A percentile compares a stretch with the other conserved stretches of the same genome.
Evolutionary conservation across 2,113 vertebrate genomes (phyloP).

Genomic region (Drymodes brunneopygia): DNA sequence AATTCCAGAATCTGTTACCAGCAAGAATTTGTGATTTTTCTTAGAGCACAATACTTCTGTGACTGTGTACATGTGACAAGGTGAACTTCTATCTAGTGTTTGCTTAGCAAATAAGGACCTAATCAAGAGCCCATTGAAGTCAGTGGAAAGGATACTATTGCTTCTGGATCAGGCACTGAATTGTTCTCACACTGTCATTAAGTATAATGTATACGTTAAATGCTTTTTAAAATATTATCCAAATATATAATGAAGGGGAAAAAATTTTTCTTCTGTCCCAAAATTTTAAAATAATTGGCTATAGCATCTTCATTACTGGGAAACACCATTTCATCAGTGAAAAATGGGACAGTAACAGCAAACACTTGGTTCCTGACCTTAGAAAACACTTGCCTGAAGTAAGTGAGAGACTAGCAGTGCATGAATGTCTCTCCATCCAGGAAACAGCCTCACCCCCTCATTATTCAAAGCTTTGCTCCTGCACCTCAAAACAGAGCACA

Average conservation of each 20-base stretch:
- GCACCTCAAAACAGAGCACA: neutral
- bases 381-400: neutral
- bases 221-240: neutral
- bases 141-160: neutral
- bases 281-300: neutral
- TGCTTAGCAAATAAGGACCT: slow-evolving; percentile 7
- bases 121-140: neutral
- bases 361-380: neutral
- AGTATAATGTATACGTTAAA: neutral
- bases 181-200: neutral
- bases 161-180: neutral
- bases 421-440: neutral
- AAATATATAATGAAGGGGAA: neutral
- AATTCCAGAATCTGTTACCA: neutral
- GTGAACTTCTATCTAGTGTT: neutral
- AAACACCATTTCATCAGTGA: neutral
- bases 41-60: neutral
- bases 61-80: neutral
- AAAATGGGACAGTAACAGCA: neutral
- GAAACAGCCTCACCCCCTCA: neutral
- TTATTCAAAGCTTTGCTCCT: neutral
- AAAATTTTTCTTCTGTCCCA: neutral
- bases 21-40: neutral
- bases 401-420: neutral
- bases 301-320: neutral